Conservation (phyloP, 2,113 vertebrate species). For the Chionodraco myersi region DNA sequence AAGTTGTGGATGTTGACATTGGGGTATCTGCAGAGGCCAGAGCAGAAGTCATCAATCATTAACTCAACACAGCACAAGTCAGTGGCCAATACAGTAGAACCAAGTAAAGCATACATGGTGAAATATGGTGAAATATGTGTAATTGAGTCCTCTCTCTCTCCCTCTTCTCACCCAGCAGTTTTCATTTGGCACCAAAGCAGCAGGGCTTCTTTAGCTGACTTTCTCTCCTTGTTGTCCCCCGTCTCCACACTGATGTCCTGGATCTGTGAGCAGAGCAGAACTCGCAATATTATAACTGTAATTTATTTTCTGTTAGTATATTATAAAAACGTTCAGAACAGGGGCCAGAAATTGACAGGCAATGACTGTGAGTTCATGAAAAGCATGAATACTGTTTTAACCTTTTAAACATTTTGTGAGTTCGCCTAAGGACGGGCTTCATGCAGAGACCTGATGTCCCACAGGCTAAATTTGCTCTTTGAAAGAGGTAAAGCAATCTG, state of each 20-base stretch:
- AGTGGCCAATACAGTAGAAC: background rate
- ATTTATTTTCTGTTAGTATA: background rate
- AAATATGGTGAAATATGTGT: background rate
- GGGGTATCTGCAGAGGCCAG: constrained; percentile 86
- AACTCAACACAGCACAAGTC: constrained; percentile 19
- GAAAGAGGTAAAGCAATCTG: background rate
- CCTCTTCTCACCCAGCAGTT: constrained; percentile 89
- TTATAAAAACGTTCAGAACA: background rate
- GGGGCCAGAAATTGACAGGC: background rate
- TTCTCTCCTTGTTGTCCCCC: constrained; percentile 94
- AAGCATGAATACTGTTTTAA: constrained; percentile 10
- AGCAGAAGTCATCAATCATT: constrained; percentile 68
- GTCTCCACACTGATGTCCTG: constrained; percentile 97
- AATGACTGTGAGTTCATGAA: background rate
- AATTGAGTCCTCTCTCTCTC: background rate
- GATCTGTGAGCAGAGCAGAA: constrained; percentile 83
- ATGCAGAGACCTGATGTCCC: constrained; percentile 39
- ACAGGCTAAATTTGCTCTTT: background rate
- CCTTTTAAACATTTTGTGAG: background rate
- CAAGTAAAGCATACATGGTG: background rate
- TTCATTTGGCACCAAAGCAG: constrained; percentile 98
- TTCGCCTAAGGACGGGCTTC: constrained; percentile 28
- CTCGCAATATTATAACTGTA: background rate
- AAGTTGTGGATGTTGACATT: constrained; percentile 97
- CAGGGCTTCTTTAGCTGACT: constrained; percentile 94